Base-by-base conservation (phyloP, 2,888 invertebrate species). In the Platerodrilus igneus region DNA sequence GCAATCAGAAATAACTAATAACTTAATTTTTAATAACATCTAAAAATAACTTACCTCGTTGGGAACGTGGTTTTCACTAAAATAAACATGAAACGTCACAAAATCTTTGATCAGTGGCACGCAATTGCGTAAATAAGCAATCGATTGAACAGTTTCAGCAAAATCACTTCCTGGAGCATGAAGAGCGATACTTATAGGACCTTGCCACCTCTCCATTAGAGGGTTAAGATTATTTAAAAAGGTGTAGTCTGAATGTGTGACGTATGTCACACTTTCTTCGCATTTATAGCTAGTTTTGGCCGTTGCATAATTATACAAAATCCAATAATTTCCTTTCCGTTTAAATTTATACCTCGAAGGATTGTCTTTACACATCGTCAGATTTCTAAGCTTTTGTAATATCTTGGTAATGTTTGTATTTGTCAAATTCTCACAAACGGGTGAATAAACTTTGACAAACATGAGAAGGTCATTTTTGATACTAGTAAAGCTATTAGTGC, bases 241-340 rank as follows among this genome's bases (percentile, higher is more conserved):
- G 5, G 79, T 78, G 54, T 70, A 78, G 54, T 82, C 81, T 0
- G 77, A 79, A 58, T 83, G 80, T 0, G 82, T 82, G 7, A 81
- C 78, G 53, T 79, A 79, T 0, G 82, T 83, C 19, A 83, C 72
- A 41, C 74, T 74, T 53, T 78, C 77, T 57, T 75, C 73, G 58
- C 80, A 81, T 28, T 62, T 7, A 8, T 47, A 33, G 0, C 51
- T 55, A 39, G 68, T 66, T 22, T 67, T 63, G 44, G 74, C 76
- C 7, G 67, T 64, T 38, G 79, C 68, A 52, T 77, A 74, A 60
- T 81, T 81, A 55, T 75, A 74, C 4, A 80, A 62, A 22, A 80
- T 73, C 78, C 79, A 80, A 57, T 71, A 77, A 10, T 46, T 42
- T 5, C 53, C 53, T n/a, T 47, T 41, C 21, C 47, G 50, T 30